Base-by-base conservation (phyloP, 2,113 vertebrate genomes). In the Pogona vitticeps region DNA sequence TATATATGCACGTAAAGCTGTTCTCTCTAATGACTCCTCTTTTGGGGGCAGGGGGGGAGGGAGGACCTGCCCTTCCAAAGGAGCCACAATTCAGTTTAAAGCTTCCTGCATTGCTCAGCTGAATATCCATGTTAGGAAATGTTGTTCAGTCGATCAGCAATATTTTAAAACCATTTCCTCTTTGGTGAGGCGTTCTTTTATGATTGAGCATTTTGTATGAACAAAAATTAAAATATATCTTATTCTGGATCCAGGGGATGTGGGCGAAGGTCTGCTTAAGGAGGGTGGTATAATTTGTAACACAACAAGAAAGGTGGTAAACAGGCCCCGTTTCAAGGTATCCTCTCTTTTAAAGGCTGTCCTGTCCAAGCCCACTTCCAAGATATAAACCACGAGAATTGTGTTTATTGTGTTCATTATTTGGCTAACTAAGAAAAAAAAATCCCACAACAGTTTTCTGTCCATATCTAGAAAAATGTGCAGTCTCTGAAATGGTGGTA, bases 91-190 rank as follows among this genome's bases (percentile, higher is more conserved):
- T 73, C 6, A 71, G 87, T 90, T 91, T 65, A 86, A 71, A 75
- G 58, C 33, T 83, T 91, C 77, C 68, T 89, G 76, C 75, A 71
- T 12, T 82, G 40, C 38, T 89, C 82, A 63, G 83, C 40, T 75
- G 5, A 8, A 33, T 42, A 86, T n/a, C 85, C 87, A 46, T 88
- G 59, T 9, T 36, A 40, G 59, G 17, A 18, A 90, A 80, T 52
- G 14, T 10, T 23, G 58, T 82, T 68, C 80, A 8, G 82, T 75
- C 33, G 14, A 23, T 80, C 67, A 21, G 10, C 10, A 56, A 20
- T n/a, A 87, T 38, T 67, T 65, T 77, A 36, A 40, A 31, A 80
- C 40, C 5, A 10, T 36, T 67, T 68, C 33, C 84, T 80, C 68
- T 77, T 1, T 2, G 3, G 36, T 59, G 52, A 17, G 83, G 20